Conservation (phyloP, 2,797 vertebrate genomes). For the Anguilla obscura region DNA sequence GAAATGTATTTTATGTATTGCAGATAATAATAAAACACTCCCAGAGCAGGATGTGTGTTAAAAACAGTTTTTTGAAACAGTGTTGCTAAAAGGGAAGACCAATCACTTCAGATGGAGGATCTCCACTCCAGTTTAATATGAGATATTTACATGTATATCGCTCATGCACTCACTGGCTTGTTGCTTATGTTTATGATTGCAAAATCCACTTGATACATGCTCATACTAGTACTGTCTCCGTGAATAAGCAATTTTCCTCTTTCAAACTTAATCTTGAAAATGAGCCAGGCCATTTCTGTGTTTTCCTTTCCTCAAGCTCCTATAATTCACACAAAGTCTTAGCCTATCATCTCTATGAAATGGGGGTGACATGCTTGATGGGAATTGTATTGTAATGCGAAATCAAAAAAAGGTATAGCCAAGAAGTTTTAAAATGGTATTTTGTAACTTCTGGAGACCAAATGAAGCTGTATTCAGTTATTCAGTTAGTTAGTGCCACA, state of each 20-base stretch:
- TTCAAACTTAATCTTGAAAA: not conserved
- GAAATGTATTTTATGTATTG: not conserved
- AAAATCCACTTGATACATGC: not conserved
- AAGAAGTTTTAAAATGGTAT: not conserved
- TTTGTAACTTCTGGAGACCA: not conserved
- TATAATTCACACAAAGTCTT: not conserved
- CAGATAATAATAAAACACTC: not conserved
- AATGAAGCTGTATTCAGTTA: not conserved
- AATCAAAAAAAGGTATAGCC: not conserved
- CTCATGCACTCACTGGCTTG: not conserved
- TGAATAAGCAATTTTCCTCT: not conserved
- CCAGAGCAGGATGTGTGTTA: constrained; percentile 26
- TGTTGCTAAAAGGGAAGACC: not conserved
- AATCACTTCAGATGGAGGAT: constrained; percentile 13
- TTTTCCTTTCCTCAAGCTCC: not conserved
- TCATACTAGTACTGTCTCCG: no score
- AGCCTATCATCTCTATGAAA: not conserved
- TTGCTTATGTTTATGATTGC: not conserved
- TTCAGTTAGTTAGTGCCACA: not conserved
- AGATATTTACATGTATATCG: no score
- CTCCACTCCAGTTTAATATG: not conserved
- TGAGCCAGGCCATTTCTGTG: not conserved
- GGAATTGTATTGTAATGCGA: not conserved
- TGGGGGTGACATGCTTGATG: not conserved
- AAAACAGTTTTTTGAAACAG: not conserved